Base-by-base conservation (phyloP, 2,888 invertebrate genomes). In the Noctua janthina region DNA sequence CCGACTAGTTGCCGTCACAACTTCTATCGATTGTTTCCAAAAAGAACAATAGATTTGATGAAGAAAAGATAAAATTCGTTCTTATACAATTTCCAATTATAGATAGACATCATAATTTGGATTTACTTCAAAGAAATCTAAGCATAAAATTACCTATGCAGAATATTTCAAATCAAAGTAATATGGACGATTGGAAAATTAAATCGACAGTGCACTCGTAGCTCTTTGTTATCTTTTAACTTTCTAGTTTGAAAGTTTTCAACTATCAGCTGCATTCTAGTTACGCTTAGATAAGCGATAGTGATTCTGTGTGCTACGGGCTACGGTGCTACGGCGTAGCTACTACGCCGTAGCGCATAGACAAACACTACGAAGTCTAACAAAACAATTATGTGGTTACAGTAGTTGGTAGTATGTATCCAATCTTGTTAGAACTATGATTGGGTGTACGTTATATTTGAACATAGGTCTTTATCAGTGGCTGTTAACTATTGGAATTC, bases 301-400 rank as follows among this genome's bases (percentile, higher is more conserved):
- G 35, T n/a, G 62, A 43, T 64, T 80, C 11, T 1, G 29, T 79
- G 15, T 79, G 62, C 71, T 82, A 56, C 80, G 62, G 20, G 51
- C 46, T 72, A 54, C 59, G 59, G 8, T 23, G 79, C 69, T 81
- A 68, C 74, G 54, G 35, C 54, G 70, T 39, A 4, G 79, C 71
- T 69, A 80, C 84, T 87, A 84, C 82, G 80, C 13, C 66, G 76
- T 84, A 85, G 81, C 62, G n/a, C 75, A 71, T 87, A 87, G 78
- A 49, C 67, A 79, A 80, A 76, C 62, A 79, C 70, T 79, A 74
- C 76, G 70, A 76, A 79, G 70, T 67, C 67, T 66, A 81, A 76
- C 79, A 74, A 80, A 77, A 81, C 82, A 79, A 74, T 80, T 76
- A 69, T 66, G 70, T 62, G 51, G 68, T 54, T 80, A 79, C 75